phyloP scores from a whole-genome alignment of 2,797 vertebrate species.

The Manis crassicaudata region DNA sequence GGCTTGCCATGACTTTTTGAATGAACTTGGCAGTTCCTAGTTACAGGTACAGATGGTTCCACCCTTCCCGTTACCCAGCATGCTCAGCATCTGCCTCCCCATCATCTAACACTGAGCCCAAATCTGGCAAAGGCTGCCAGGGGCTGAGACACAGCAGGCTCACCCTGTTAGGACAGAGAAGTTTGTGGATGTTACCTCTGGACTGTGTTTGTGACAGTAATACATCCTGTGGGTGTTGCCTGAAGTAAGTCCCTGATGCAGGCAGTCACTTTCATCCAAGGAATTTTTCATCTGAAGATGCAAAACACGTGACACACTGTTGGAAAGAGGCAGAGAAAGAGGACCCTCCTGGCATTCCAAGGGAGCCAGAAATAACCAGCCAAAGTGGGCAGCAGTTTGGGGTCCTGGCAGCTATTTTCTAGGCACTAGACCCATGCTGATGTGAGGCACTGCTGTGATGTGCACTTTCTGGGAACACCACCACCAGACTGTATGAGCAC shows the following conservation, averaged over 20 bases:
- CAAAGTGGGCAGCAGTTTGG: neutral
- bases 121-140: neutral
- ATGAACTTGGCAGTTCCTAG: neutral
- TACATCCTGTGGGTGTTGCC: constrained; percentile 57
- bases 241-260: constrained; percentile 60
- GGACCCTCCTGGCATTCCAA: no score
- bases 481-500: neutral
- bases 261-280: constrained; percentile 64
- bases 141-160: neutral
- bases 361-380: neutral
- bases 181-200: constrained; percentile 44
- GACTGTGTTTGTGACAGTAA: neutral
- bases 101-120: neutral
- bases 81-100: neutral
- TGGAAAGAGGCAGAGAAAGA: neutral
- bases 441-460: neutral
- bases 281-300: constrained; percentile 75
- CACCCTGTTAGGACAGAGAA: accelerated
- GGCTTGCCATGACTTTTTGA: neutral
- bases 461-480: neutral
- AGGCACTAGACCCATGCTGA: neutral
- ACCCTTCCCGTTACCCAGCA: neutral
- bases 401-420: neutral
- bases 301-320: neutral
- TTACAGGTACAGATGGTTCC: neutral